Conservation (phyloP, 2,888 invertebrate species). For the Conistra vaccinii region DNA sequence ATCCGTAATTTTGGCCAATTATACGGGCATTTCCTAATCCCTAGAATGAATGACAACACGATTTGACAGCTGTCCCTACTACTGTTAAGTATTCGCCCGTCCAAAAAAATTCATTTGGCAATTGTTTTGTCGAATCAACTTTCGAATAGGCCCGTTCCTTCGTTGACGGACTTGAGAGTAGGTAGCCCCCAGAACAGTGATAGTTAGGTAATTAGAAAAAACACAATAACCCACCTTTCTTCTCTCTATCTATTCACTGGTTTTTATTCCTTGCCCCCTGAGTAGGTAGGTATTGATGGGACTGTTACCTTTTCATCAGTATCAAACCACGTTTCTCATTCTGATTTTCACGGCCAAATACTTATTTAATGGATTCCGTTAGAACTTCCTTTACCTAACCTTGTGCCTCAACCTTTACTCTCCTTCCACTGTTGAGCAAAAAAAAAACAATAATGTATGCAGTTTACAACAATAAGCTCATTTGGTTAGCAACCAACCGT, state of each 20-base stretch:
- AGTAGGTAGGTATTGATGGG: not conserved
- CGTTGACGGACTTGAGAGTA: too few relatives aligned
- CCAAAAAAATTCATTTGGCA: too few relatives aligned
- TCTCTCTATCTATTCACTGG: not conserved
- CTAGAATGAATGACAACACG: too few relatives aligned
- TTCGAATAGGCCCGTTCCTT: too few relatives aligned
- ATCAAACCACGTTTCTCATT: not conserved
- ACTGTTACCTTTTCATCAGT: not conserved
- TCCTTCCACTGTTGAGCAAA: not conserved
- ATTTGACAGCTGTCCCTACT: too few relatives aligned
- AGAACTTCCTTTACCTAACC: not conserved
- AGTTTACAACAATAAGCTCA: slow-evolving; percentile 54
- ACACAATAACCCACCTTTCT: not conserved
- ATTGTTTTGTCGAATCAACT: too few relatives aligned
- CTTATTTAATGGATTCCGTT: not conserved
- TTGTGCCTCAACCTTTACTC: slow-evolving; percentile 13
- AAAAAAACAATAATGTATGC: slow-evolving; percentile 39
- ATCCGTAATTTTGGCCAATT: too few relatives aligned
- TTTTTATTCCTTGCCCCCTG: not conserved
- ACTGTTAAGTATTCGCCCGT: too few relatives aligned
- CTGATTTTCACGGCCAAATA: not conserved
- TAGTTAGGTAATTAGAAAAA: too few relatives aligned
- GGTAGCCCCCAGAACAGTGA: too few relatives aligned
- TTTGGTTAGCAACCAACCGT: slow-evolving; percentile 52
- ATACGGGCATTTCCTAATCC: too few relatives aligned